Conservation (phyloP, 2,113 vertebrate species). For the Empidonax traillii region DNA sequence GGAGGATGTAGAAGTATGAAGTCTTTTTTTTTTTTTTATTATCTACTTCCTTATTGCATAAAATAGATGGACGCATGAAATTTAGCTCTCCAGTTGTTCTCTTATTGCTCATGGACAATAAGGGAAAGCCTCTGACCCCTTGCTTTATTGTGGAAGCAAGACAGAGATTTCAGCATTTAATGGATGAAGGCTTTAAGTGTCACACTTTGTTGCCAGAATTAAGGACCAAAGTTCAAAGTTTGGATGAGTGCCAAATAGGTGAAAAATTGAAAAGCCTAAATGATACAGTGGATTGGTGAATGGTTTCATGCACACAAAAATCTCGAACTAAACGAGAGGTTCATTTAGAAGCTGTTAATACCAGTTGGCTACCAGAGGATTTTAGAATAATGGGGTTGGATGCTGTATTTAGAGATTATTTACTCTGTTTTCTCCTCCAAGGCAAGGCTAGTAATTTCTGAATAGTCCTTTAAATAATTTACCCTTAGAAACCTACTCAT, state of each 20-base stretch:
- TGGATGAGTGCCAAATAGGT: not conserved
- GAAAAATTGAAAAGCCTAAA: not conserved
- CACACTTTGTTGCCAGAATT: not conserved
- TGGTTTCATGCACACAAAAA: not conserved
- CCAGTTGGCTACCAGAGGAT: not conserved
- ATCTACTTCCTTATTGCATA: not conserved
- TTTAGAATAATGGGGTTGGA: not conserved
- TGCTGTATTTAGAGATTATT: not conserved
- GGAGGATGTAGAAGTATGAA: not conserved
- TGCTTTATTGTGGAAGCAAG: not conserved
- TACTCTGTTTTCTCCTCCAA: not conserved
- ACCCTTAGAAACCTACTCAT: not conserved
- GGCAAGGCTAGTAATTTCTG: not conserved
- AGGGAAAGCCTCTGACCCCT: not conserved
- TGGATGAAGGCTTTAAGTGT: not conserved
- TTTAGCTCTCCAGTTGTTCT: not conserved
- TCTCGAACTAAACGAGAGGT: not conserved
- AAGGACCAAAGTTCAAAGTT: not conserved
- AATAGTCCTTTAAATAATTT: not conserved
- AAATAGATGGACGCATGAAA: not conserved
- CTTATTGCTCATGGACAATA: not conserved
- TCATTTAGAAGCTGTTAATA: not conserved
- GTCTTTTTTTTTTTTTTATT: not conserved
- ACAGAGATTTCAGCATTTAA: not conserved
- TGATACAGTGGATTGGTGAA: not conserved